A percentile compares a stretch with the other conserved stretches of the same genome.
Conservation (phyloP, 2,797 vertebrate species). For the Nannoperca australis region DNA sequence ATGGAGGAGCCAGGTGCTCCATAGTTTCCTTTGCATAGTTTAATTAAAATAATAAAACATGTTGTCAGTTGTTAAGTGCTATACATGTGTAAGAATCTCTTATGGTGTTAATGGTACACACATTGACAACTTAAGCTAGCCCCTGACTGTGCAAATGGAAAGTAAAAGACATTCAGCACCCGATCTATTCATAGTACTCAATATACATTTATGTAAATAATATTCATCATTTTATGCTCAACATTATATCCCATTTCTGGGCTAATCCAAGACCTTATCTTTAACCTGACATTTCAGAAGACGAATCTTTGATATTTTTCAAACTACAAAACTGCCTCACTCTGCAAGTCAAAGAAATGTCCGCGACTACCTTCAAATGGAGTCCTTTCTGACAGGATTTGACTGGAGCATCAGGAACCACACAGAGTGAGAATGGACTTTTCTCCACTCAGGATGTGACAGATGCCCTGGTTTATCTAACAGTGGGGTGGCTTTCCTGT, state of each 20-base stretch:
- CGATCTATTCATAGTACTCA: neutral
- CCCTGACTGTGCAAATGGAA: conserved; percentile 5
- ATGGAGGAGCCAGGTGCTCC: conserved; percentile 46
- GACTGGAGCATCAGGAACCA: conserved; percentile 26
- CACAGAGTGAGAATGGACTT: conserved; percentile 12
- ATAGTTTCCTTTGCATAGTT: conserved; percentile 23
- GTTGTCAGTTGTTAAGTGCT: neutral
- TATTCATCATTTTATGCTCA: neutral
- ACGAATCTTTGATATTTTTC: conserved; percentile 27
- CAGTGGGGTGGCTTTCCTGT: conserved; percentile 7
- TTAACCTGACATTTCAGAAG: conserved; percentile 27
- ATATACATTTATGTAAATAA: neutral
- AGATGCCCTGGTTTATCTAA: conserved; percentile 41
- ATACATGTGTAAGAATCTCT: neutral
- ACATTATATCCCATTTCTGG: conserved; percentile 4
- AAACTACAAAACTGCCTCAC: conserved; percentile 12
- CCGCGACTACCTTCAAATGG: neutral
- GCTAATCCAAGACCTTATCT: conserved; percentile 6
- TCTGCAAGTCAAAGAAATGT: conserved; percentile 1
- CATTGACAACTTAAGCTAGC: neutral
- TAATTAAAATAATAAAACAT: conserved; percentile 26
- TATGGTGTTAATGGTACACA: neutral
- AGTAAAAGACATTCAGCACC: neutral
- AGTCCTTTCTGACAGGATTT: conserved; percentile 23
- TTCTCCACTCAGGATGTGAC: conserved; percentile 22